Conservation (phyloP, 2,797 vertebrate species). For the Todus mexicanus region DNA sequence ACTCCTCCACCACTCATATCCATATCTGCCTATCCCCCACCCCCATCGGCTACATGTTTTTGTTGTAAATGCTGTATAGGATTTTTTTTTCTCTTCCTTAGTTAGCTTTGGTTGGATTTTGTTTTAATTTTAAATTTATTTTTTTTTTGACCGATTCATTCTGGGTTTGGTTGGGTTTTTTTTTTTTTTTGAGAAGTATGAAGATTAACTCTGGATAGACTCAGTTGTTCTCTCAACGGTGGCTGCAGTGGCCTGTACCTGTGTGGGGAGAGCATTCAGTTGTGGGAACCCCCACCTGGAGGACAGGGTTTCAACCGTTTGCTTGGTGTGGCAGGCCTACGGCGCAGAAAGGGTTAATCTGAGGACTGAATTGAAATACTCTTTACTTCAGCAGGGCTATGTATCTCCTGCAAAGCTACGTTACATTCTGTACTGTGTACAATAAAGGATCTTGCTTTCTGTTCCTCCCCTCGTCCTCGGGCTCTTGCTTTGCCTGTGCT, state of each 20-base stretch:
- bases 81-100: slow-evolving; percentile 64
- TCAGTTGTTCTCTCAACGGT: slow-evolving; percentile 10
- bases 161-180: no score
- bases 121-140: not conserved
- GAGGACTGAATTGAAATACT: slow-evolving; percentile 69
- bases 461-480: slow-evolving; percentile 29
- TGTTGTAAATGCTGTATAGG: slow-evolving; percentile 83
- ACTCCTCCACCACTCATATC: slow-evolving; percentile 56
- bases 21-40: slow-evolving; percentile 52
- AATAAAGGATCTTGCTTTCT: slow-evolving; percentile 90
- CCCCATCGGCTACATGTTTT: slow-evolving; percentile 68
- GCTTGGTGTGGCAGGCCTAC: slow-evolving; percentile 62
- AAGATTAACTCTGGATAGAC: slow-evolving; percentile 55
- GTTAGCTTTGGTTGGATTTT: slow-evolving; percentile 64
- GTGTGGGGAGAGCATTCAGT: not conserved
- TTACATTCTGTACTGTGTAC: slow-evolving; percentile 96
- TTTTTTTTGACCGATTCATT: slow-evolving; percentile 22
- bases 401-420: slow-evolving; percentile 84
- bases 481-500: not conserved
- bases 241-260: not conserved
- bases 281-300: not conserved
- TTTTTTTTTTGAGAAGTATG: slow-evolving; percentile 56
- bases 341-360: slow-evolving; percentile 74
- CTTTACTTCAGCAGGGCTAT: slow-evolving; percentile 71
- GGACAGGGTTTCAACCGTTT: slow-evolving; percentile 16